Conservation (phyloP, 1,140 invertebrate genomes). For the Theocolax elegans region DNA sequence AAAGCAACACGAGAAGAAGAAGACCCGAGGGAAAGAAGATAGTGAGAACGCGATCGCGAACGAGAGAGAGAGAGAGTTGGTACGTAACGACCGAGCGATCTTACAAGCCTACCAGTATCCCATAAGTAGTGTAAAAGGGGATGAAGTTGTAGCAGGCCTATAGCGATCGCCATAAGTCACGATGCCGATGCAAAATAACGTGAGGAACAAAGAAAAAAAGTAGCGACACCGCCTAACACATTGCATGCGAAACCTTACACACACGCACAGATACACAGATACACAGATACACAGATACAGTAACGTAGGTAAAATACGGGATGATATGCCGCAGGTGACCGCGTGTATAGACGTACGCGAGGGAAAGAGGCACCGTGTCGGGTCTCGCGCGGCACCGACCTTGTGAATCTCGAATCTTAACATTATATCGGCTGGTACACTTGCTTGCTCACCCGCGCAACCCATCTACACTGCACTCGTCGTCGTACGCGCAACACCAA, state of each 20-base stretch:
- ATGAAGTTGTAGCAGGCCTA: conserved; percentile 36
- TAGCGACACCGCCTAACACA: conserved; percentile 5
- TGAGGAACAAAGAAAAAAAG: neutral
- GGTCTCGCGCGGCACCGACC: conserved; percentile 28
- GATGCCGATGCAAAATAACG: conserved; percentile 19
- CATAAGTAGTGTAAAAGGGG: conserved; percentile 9
- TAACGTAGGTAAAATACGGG: too few relatives aligned
- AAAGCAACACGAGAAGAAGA: too few relatives aligned
- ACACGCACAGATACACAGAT: neutral
- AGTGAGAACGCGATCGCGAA: too few relatives aligned
- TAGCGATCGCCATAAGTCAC: conserved; percentile 36
- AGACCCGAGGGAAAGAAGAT: too few relatives aligned
- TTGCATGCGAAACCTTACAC: neutral
- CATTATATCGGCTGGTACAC: conserved; percentile 36
- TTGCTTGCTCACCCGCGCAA: conserved; percentile 13
- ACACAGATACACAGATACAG: too few relatives aligned
- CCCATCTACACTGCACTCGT: too few relatives aligned
- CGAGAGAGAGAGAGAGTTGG: too few relatives aligned
- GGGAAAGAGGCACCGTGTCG: conserved; percentile 13
- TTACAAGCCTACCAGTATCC: conserved; percentile 27
- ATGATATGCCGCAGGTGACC: too few relatives aligned
- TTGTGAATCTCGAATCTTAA: conserved; percentile 41
- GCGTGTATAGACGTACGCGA: neutral
- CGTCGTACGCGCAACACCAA: too few relatives aligned
- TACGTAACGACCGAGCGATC: conserved; percentile 11